Conservation (phyloP, 2,888 invertebrate species). For the Ceratothoa steindachneri region DNA sequence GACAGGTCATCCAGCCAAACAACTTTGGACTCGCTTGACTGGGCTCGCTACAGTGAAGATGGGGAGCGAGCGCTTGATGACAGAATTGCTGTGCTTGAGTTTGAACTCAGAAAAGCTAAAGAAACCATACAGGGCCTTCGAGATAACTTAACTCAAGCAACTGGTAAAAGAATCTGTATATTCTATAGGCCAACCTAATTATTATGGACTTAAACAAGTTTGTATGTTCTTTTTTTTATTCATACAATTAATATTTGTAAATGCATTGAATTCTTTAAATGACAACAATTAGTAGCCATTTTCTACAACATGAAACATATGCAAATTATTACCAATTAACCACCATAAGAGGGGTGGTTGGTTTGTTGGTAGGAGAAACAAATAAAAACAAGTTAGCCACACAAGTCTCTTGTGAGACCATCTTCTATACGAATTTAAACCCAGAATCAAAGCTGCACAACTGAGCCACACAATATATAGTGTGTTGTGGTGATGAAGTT, state of each 20-base stretch:
- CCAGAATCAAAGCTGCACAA: too few species aligned
- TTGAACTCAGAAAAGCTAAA: conserved; percentile 78
- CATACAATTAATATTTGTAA: not conserved
- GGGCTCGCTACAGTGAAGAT: conserved; percentile 80
- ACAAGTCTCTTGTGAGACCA: too few species aligned
- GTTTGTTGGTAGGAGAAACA: too few species aligned
- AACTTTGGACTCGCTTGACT: conserved; percentile 79
- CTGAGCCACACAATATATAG: too few species aligned
- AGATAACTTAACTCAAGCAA: conserved; percentile 74
- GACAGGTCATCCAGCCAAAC: conserved; percentile 78
- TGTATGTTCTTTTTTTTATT: not conserved
- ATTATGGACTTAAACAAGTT: not conserved
- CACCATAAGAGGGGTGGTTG: too few species aligned
- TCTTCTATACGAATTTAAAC: too few species aligned
- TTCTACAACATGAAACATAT: too few species aligned
- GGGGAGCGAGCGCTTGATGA: conserved; percentile 70
- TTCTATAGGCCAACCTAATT: too few species aligned
- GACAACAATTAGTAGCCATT: not conserved
- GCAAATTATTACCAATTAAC: too few species aligned
- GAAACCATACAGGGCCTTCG: conserved; percentile 77
- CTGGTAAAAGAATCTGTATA: conserved; percentile 57
- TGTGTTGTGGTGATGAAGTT: too few species aligned
- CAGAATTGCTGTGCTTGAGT: conserved; percentile 76
- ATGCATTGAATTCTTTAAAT: too few species aligned
- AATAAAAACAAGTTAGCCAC: too few species aligned